phyloP scores from a whole-genome alignment of 2,113 vertebrate species.

The Aptenodytes forsteri region DNA sequence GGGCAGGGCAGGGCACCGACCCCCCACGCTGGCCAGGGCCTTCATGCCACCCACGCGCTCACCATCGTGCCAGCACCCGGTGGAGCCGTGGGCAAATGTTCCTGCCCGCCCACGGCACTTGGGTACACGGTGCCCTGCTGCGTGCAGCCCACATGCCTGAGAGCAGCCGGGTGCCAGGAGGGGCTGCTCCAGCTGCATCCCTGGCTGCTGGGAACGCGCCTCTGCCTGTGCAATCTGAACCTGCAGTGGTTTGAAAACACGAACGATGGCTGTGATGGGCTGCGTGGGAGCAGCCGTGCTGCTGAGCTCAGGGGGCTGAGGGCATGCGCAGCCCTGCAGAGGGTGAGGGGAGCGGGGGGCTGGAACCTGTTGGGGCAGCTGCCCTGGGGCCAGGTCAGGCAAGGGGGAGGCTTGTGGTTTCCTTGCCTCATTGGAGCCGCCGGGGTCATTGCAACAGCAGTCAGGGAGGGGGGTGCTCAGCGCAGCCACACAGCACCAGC shows the following conservation, averaged over 20 bases:
- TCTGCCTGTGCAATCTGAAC: background rate
- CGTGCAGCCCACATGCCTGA: background rate
- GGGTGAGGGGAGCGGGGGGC: background rate
- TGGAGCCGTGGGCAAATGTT: accelerated
- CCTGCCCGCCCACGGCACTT: accelerated
- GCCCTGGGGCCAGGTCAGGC: background rate
- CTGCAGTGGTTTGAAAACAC: accelerated
- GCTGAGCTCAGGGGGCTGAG: background rate
- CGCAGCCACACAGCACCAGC: background rate
- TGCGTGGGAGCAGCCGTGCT: background rate
- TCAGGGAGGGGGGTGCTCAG: background rate
- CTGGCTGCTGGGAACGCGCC: background rate
- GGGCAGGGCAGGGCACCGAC: background rate
- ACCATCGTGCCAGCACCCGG: background rate
- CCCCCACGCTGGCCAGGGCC: accelerated
- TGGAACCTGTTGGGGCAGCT: too few relatives aligned
- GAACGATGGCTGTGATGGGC: background rate
- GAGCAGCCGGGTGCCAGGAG: background rate
- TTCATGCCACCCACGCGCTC: background rate
- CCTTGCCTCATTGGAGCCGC: background rate
- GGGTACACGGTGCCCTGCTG: background rate
- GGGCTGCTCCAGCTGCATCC: background rate
- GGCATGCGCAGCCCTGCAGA: accelerated
- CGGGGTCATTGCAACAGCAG: background rate
- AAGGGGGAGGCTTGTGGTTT: background rate